Percentiles rank a stretch among this genome's conserved stretches.
These are phyloP conservation scores for Eospalax fontanierii DNA, from an alignment of 2,797 vertebrate genomes.

Conservation along the genomic window DNA sequence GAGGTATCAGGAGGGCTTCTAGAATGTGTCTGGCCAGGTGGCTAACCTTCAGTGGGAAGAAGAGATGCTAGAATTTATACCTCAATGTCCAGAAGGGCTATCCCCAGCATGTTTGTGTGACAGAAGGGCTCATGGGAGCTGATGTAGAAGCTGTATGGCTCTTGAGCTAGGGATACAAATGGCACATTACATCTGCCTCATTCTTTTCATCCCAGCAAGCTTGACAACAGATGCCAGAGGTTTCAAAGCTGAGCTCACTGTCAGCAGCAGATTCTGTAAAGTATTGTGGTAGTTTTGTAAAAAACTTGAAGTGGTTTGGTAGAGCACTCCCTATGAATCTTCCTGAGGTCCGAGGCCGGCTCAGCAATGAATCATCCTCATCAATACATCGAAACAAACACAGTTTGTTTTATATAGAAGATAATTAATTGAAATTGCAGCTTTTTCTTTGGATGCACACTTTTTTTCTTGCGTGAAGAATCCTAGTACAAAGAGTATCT, in stretches of 20 bases:
- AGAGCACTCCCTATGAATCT: neutral
- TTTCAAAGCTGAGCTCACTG: neutral
- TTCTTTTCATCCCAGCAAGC: neutral
- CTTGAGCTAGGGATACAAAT: neutral
- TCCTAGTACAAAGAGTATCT: neutral
- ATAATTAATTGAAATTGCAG: neutral
- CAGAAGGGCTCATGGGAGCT: neutral
- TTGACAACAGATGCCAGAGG: neutral
- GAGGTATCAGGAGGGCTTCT: neutral
- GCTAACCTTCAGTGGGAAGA: neutral
- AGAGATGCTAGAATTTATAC: neutral
- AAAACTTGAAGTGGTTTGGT: neutral
- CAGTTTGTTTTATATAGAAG: neutral
- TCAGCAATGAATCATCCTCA: neutral
- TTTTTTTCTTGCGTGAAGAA: neutral
- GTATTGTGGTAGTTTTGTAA: neutral
- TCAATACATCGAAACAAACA: neutral
- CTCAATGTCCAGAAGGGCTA: neutral
- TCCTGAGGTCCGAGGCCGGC: neutral
- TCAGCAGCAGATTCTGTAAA: neutral
- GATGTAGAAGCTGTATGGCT: accelerated
- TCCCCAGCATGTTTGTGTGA: too few relatives aligned
- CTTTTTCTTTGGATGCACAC: neutral
- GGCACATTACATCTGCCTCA: neutral
- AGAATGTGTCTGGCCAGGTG: accelerated